Evolutionary conservation across 2,888 invertebrate species (phyloP), one percentile per base, ranked within the genome.

Genomic region (Argynnis bischoffii): DNA sequence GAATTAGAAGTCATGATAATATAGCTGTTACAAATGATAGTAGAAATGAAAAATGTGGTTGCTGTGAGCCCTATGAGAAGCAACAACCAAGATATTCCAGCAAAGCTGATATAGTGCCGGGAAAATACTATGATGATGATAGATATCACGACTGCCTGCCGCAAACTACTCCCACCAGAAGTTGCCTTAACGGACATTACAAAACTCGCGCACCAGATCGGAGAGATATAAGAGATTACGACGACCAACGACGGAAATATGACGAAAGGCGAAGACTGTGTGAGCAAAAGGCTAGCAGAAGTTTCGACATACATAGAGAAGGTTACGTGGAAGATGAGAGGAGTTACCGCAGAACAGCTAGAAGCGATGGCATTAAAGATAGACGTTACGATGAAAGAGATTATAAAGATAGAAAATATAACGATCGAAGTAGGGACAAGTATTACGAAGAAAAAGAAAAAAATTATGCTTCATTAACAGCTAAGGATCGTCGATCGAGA

Each of bases 241-340:
- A 85, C 1, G 76, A 77, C 0, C 71, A 72, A 63, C 74, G 73
- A 6, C 77, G 81, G 67, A 76, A 77, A 53, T 83, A 81, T 56
- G 86, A 87, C 0, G 85, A 85, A 1, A 83, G 81, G 55, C 79
- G 82, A 68, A 79, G 79, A 65, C 79, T 75, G 18, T 81, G 79
- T 47, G 89, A 87, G 31, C 85, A 88, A 63, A 90, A 84, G 65
- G 83, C 86, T 1, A 90, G 88, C 65, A 80, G 90, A 67, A 91
- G 90, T 67, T 91, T 86, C 56, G 90, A 91, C 5, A 70, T 83
- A 2, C 82, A 80, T 1, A 81, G 86, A 50, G 85, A 88, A 3
- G 72, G 69, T 16, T 86, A 81, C 41, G 56, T 63, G 47, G 85
- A 87, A 0, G 88, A 87, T 4, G 85, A 85, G 1, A 77, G 83